Base-by-base conservation (phyloP, 2,113 vertebrate species). In the Menidia beryllina region DNA sequence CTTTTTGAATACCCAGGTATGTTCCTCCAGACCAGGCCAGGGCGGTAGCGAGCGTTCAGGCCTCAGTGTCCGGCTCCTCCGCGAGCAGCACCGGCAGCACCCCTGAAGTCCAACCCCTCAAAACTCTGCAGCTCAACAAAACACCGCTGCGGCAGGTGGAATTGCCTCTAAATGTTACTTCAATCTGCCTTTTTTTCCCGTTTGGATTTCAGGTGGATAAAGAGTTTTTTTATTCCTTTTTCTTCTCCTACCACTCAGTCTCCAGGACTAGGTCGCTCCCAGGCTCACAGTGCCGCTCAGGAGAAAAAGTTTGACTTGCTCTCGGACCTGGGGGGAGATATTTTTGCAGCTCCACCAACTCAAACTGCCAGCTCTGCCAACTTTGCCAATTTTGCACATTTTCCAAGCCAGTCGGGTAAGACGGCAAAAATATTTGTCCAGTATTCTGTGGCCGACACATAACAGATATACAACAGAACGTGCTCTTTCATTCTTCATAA, bases 361-460 rank as follows among this genome's bases (percentile, higher is more conserved):
- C 96, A 97, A 69, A 86, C 94, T 78, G 83, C 95, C 65, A 94
- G 91, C 76, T 91, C 96, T 45, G 91, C 95, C 43, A 98, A 96
- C 90, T 98, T 98, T 94, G 96, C 97, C 89, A 98, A 98, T 87
- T 99, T 99, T 96, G 96, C 97, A 95, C 95, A 97, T 92, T 99
- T 99, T 90, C 96, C 95, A 85, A 96, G 94, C 93, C 95, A 97
- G 50, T 91, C 96, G 90, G 95, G 97, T 98, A 90, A 84, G 52
- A n/a, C 41, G 4, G 3, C 41, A 17, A 14, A 14, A 17, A 14
- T 1, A 43, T 19, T n/a, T 19, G n/a, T 45, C 41, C 17, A 45
- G 7, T 7, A 7, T 45, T 14, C 41, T 19, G 14, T 17, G 14
- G 19, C 11, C 15, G 11, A 15, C n/a, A 43, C 4, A 2, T 2